A percentile compares a stretch with the other conserved stretches of the same genome.
Evolutionary conservation across 2,113 vertebrate genomes (phyloP).

Genomic region (Antechinus stuartii): DNA sequence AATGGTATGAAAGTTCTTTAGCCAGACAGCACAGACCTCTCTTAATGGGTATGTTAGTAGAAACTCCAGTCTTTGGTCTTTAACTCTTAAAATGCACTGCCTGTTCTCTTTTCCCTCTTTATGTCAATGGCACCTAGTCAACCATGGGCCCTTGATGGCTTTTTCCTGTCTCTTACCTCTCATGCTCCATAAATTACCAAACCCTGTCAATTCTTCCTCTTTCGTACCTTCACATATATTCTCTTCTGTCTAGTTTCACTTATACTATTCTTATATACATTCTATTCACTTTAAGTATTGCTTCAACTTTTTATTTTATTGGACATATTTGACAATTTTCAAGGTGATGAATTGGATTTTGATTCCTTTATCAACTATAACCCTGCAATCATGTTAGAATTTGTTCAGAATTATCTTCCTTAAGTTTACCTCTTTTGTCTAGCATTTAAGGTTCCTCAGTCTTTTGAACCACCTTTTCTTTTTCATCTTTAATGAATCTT

Average conservation of each 20-base stretch:
- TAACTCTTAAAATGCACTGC: neutral
- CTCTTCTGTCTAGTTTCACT: neutral
- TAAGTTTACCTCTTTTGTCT: neutral
- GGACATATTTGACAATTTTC: neutral
- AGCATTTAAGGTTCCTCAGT: neutral
- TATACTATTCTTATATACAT: neutral
- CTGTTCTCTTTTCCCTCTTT: neutral
- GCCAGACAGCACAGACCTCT: neutral
- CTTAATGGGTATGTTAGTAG: neutral
- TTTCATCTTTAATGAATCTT: neutral
- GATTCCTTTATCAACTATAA: neutral
- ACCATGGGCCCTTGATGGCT: neutral
- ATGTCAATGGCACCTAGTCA: neutral
- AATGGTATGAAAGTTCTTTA: neutral
- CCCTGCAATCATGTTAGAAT: neutral
- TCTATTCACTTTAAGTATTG: neutral
- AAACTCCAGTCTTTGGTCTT: neutral
- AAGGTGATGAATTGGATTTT: neutral
- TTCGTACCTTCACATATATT: neutral
- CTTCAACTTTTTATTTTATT: neutral
- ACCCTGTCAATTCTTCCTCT: neutral
- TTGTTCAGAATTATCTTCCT: neutral
- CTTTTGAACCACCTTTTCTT: neutral
- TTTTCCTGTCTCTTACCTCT: neutral
- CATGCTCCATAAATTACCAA: neutral